phyloP scores from a whole-genome alignment of 2,113 vertebrate genomes.

The Aviceda subcristata region DNA sequence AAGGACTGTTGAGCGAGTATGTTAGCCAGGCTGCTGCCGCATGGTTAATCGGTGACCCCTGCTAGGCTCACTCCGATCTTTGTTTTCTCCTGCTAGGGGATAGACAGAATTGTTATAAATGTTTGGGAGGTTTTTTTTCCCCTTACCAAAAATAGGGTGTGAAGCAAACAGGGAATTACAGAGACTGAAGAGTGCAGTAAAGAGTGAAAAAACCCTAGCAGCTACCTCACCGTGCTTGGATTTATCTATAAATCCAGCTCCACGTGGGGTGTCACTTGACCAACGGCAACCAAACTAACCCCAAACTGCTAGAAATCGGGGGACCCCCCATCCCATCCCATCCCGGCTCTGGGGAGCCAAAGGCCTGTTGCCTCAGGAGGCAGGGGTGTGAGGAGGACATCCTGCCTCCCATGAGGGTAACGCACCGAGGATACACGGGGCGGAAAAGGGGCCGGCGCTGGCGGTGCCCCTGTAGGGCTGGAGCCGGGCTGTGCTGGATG shows the following conservation, averaged over 20 bases:
- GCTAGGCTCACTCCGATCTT: background rate
- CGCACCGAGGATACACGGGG: background rate
- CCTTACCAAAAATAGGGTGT: background rate
- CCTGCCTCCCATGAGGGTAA: background rate
- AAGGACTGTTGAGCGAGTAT: background rate
- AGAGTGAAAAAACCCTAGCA: background rate
- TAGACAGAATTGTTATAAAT: background rate
- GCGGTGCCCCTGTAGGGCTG: background rate
- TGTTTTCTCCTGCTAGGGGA: background rate
- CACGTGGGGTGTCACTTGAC: background rate
- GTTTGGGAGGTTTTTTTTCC: background rate
- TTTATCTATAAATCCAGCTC: background rate
- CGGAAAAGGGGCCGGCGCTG: background rate
- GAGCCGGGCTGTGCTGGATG: too few relatives aligned
- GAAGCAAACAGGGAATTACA: background rate
- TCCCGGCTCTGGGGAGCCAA: background rate
- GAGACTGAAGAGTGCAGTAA: background rate
- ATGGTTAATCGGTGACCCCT: background rate
- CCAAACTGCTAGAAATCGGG: rapidly evolving
- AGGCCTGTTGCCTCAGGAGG: background rate
- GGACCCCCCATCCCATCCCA: too few relatives aligned
- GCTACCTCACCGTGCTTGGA: background rate
- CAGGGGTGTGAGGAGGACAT: background rate
- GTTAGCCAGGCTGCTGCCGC: background rate
- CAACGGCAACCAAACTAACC: background rate